A percentile compares a stretch with the other conserved stretches of the same genome.
Evolutionary conservation across 2,113 vertebrate species (phyloP).

Genomic region (Plecotus auritus): DNA sequence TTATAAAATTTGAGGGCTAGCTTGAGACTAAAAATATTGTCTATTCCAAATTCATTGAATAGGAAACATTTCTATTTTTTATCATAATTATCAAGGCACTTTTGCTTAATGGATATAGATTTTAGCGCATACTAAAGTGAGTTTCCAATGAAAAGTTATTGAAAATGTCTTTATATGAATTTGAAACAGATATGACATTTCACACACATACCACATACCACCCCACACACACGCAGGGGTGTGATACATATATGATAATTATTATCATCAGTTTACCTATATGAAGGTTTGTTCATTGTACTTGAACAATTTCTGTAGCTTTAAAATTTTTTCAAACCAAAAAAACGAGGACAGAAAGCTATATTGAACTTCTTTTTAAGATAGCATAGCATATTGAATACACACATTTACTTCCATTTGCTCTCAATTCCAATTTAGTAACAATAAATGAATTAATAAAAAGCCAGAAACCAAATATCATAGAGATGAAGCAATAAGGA

Average conservation of each 20-base stretch:
- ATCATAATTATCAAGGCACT: not conserved
- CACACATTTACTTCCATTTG: not conserved
- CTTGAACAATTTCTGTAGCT: not conserved
- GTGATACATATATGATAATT: not conserved
- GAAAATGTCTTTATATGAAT: not conserved
- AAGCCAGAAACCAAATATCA: not conserved
- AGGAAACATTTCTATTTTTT: not conserved
- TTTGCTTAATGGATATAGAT: not conserved
- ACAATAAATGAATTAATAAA: not conserved
- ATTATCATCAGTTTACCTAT: not conserved
- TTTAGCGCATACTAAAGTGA: not conserved
- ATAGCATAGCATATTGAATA: not conserved
- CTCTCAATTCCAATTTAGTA: not conserved
- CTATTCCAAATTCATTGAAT: not conserved
- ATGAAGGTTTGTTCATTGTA: not conserved
- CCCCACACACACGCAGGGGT: not conserved
- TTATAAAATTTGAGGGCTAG: not conserved
- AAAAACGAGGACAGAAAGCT: not conserved
- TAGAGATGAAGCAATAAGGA: not conserved
- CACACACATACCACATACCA: not conserved
- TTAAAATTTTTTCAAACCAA: not conserved
- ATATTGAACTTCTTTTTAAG: not conserved
- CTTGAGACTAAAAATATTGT: not conserved
- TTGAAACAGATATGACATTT: not conserved
- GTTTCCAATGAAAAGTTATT: not conserved